These are phyloP conservation scores for Alligator sinensis DNA, from an alignment of 2,113 vertebrate species.

Conservation along the genomic window DNA sequence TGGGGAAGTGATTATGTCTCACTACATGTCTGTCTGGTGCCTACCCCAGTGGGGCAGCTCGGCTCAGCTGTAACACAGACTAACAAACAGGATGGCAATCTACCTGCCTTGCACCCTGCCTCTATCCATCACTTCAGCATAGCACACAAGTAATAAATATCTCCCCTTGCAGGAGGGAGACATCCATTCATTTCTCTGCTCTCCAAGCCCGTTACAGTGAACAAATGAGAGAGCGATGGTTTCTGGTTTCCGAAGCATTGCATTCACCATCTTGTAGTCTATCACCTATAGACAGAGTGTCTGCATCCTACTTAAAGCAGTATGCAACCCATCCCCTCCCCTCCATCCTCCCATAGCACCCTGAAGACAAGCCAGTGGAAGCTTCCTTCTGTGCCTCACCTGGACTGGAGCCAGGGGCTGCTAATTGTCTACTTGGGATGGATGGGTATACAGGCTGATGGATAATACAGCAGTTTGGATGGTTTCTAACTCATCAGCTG, in stretches of 20 bases:
- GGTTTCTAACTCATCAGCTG: background rate
- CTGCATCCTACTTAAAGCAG: background rate
- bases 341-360: background rate
- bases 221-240: background rate
- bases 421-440: background rate
- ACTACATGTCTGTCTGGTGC: background rate
- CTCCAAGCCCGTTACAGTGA: rapidly evolving
- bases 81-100: background rate
- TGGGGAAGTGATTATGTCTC: background rate
- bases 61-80: background rate
- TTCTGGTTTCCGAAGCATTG: background rate
- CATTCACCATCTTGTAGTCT: background rate
- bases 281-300: background rate
- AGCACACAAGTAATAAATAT: background rate
- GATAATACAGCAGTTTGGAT: background rate
- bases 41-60: background rate
- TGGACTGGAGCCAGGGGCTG: background rate
- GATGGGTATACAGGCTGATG: background rate
- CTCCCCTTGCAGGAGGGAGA: background rate
- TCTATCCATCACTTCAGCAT: background rate
- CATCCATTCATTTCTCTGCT: background rate
- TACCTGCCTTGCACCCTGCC: background rate
- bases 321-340: background rate
- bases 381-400: background rate
- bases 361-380: background rate